phyloP scores from a whole-genome alignment of 2,797 vertebrate species.

The Centroberyx gerrardi region DNA sequence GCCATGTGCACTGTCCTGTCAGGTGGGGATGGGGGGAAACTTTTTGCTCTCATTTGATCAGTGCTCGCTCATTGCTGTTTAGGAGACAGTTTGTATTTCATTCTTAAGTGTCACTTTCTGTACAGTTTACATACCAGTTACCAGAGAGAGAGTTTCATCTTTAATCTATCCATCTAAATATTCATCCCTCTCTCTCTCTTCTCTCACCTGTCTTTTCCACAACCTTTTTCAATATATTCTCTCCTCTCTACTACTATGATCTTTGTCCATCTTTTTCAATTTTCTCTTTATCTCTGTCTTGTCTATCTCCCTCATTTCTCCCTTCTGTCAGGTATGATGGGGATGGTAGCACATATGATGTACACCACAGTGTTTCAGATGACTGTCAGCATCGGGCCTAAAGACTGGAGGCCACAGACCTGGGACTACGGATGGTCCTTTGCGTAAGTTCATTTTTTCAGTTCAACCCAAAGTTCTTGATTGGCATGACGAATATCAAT shows the following conservation, averaged over 20 bases:
- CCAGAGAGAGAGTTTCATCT: too few species aligned
- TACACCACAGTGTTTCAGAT: conserved; percentile 89
- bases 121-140: too few species aligned
- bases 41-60: too few species aligned
- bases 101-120: too few species aligned
- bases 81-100: too few species aligned
- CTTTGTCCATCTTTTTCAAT: background rate
- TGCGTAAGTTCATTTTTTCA: conserved; percentile 74
- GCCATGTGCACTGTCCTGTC: conserved; percentile 90
- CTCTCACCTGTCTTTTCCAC: background rate
- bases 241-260: background rate
- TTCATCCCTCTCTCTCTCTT: background rate
- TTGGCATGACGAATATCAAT: too few species aligned
- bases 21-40: conserved; percentile 67
- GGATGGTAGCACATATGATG: conserved; percentile 90
- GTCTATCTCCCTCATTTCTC: background rate
- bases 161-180: background rate
- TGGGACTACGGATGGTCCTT: conserved; percentile 90
- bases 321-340: conserved; percentile 83
- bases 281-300: background rate
- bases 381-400: conserved; percentile 88
- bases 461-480: background rate
- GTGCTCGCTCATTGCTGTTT: too few species aligned
- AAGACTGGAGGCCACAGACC: conserved; percentile 88
- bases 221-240: background rate